phyloP scores from a whole-genome alignment of 2,888 invertebrate genomes.

The Taphrorychus bicolor region DNA sequence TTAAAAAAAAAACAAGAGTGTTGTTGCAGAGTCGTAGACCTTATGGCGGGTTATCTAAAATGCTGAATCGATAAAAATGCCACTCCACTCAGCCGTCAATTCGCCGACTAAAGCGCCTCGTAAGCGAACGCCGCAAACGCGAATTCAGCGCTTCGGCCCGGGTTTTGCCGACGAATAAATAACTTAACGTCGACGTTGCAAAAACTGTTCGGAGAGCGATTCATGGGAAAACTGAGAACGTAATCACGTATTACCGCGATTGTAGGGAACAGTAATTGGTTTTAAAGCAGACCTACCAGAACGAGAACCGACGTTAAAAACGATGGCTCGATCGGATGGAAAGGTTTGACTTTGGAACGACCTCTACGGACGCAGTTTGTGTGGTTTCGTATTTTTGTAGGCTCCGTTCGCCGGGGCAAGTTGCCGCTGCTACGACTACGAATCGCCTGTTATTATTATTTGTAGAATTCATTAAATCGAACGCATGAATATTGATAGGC shows the following conservation, averaged over 20 bases:
- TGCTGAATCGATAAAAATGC: not conserved
- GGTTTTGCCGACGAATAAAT: not conserved
- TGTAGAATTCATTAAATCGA: conserved; percentile 4
- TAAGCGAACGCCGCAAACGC: not conserved
- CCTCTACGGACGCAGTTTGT: conserved; percentile 18
- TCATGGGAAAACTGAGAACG: conserved; percentile 29
- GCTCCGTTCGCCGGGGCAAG: not conserved
- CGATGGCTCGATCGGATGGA: conserved; percentile 28
- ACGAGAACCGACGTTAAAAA: conserved; percentile 24
- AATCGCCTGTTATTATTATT: not conserved
- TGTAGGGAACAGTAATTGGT: conserved; percentile 39
- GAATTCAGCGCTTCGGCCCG: not conserved
- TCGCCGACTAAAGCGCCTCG: not conserved
- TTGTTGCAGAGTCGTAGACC: no score
- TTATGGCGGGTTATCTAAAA: not conserved
- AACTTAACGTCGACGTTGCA: not conserved
- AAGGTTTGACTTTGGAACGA: conserved; percentile 39
- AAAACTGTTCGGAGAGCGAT: conserved; percentile 7
- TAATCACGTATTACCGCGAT: conserved; percentile 39
- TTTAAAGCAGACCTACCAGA: conserved; percentile 40
- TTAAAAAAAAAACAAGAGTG: no score
- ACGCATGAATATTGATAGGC: not conserved
- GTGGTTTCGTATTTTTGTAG: not conserved
- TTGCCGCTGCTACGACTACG: conserved; percentile 1
- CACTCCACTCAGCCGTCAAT: not conserved